Base-by-base conservation (phyloP, 2,797 vertebrate species). In the Perodicticus potto region DNA sequence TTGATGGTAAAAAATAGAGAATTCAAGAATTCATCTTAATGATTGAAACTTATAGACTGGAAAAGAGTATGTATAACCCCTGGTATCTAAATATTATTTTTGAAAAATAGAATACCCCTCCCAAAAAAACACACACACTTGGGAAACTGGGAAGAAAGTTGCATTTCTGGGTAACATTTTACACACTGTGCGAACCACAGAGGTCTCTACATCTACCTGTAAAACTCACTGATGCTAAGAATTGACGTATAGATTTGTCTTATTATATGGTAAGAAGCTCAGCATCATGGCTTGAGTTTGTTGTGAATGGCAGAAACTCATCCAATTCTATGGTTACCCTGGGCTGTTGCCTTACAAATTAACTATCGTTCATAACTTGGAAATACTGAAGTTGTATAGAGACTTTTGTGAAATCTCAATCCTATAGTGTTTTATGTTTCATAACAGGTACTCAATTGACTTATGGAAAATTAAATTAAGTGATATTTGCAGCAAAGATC, bases 151-250 rank as follows among this genome's bases (percentile, higher is more conserved):
- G 81, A 81, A 85, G 86, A 74, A 49, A 17, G 3, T 70, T 77
- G 49, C 78, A 3, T 88, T 83, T 95, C 57, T 88, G 23, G 37
- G 16, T 34, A 86, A 65, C 27, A 49, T 67, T 49, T 34, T 63
- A 2, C 29, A 29, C 17, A 32, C 37, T 61, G 16, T 89, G 40
- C 7, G 90, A 96, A 74, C 32, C 34, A 27, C 34, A 53, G 34
- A 91, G 40, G 22, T 78, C 19, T 80, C 59, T 89, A 19, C 40
- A 80, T 67, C 27, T 63, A 55, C 53, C 29, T 45, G n/a, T 29
- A 91, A 57, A 95, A 93, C 55, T 65, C 16, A 85, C 16, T 49
- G n/a, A 72, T 72, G 20, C 40, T 69, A 86, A 91, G 37, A 83
- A 20, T 11, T 86, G 55, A 45, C 3, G 1, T 32, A 67, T 22